Evolutionary conservation across 53 echinoderm and acorn worm species (phyloP), one percentile per base, ranked within the genome.

Genomic region (Antedon mediterranea): DNA sequence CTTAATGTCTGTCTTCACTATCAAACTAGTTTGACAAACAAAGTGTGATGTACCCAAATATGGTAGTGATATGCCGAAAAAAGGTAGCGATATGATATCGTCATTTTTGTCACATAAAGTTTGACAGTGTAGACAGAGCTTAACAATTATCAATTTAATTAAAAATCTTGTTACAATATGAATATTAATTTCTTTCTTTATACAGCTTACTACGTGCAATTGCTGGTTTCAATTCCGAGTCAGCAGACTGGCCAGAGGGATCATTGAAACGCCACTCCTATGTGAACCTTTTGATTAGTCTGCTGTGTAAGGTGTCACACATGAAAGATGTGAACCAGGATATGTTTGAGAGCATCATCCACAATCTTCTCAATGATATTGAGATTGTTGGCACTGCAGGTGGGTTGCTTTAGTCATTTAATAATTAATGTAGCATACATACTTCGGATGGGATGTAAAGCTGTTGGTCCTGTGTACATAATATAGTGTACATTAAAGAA

Each of bases 271-370:
- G 92, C 71, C 70, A 84, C 0, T 78, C 97, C 1, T 89, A 95
- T 77, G 78, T 90, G 26, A 83, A 76, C n/a, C 77, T 91, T 74
- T 82, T 95, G 28, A 88, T 95, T 1, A 85, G 85, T 13, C 80
- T 95, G 43, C 83, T 95, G 34, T 88, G 89, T 77, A 92, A 88
- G 75, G 87, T 89, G 44, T 92, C 97, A 26, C 83, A 85, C 75
- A 57, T 57, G 57, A 57, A 57, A 76, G 84, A 71, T 76, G 79
- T 18, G 31, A 31, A 44, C 78, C 29, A 81, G 77, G 43, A 85
- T 84, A 37, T 79, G 89, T 82, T 94, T 87, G 77, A 83, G 82
- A 26, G 72, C 83, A 8, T 87, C 94, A 81, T 94, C 0, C 91
- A 91, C 30, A 81, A 72, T 70, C 77, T 94, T 28, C 87, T 94